phyloP scores from a whole-genome alignment of 2,113 vertebrate genomes.

The Australoheros scitulus region DNA sequence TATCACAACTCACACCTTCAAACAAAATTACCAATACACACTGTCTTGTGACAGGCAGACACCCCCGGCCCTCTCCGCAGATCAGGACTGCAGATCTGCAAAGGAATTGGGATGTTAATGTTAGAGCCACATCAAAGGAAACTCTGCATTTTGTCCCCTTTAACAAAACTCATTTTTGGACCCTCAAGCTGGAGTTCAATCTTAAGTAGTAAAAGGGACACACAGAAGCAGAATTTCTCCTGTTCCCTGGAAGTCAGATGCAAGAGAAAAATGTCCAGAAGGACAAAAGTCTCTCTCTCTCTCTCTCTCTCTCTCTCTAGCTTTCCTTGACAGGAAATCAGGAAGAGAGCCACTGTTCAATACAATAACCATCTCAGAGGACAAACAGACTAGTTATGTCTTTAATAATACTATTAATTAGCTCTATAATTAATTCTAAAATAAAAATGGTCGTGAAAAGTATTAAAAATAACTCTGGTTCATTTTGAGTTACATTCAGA shows the following conservation, averaged over 20 bases:
- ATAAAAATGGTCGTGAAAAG: background rate
- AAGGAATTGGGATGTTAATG: background rate
- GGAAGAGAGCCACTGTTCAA: background rate
- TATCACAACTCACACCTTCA: background rate
- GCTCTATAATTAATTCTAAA: background rate
- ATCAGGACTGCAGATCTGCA: background rate
- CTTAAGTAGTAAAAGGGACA: background rate
- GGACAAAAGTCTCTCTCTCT: too few relatives aligned
- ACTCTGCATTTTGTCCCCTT: background rate
- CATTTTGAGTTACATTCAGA: background rate
- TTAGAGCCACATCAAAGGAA: slow-evolving; percentile 7
- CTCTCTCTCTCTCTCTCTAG: background rate
- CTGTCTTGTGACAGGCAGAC: background rate
- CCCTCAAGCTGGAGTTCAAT: background rate
- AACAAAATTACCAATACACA: background rate
- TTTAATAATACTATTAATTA: background rate
- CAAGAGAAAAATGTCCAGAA: too few relatives aligned
- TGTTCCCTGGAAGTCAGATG: background rate
- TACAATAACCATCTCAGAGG: background rate
- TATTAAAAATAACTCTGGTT: background rate
- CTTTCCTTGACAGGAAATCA: background rate
- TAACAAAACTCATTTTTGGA: background rate
- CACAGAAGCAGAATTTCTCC: background rate
- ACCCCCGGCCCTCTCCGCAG: background rate
- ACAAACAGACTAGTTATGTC: background rate